These are phyloP conservation scores for Sebastes flavidus DNA, from an alignment of 2,797 vertebrate genomes.

Conservation along the genomic window DNA sequence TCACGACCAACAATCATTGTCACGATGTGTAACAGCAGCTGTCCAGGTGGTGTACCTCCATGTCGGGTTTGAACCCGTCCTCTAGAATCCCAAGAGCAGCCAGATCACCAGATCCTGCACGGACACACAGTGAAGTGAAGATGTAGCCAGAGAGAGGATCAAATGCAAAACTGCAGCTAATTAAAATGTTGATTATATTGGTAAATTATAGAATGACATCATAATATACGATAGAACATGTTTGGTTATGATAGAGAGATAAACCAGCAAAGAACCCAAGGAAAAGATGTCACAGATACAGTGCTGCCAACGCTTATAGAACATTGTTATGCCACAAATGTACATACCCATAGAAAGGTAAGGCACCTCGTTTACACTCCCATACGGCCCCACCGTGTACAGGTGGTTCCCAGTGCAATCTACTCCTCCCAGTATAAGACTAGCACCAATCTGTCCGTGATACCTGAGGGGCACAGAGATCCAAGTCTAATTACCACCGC, in stretches of 20 bases:
- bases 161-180: background rate
- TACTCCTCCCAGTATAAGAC: constrained; percentile 81
- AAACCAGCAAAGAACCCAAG: background rate
- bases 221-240: background rate
- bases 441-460: constrained; percentile 77
- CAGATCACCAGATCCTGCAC: constrained; percentile 79
- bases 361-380: constrained; percentile 63
- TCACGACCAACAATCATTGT: background rate
- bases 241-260: background rate
- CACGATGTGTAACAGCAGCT: background rate
- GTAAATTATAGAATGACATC: background rate
- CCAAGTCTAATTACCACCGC: background rate
- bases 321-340: background rate
- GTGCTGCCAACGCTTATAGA: fast-evolving
- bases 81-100: constrained; percentile 83
- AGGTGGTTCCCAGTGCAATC: constrained; percentile 80
- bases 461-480: constrained; percentile 61
- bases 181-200: background rate
- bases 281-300: background rate
- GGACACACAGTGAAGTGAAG: background rate
- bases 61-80: constrained; percentile 70
- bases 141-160: background rate
- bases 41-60: constrained; percentile 66
- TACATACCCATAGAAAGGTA: constrained; percentile 79
- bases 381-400: constrained; percentile 77